phyloP scores from a whole-genome alignment of 2,113 vertebrate genomes.

The Empidonax alnorum region DNA sequence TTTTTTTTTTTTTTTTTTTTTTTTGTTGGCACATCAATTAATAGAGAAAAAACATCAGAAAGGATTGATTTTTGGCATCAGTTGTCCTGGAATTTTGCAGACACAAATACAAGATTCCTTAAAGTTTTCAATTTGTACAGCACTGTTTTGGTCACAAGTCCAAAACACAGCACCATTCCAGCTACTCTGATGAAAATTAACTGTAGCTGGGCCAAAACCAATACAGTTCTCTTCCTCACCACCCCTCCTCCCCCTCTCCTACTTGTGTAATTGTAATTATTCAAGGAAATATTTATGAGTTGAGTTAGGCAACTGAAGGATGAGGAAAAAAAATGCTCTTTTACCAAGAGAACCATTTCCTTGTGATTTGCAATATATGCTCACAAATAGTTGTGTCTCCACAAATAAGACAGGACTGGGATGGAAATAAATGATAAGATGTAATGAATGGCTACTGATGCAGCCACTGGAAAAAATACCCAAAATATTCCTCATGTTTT shows the following conservation, averaged over 20 bases:
- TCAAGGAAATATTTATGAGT: not conserved
- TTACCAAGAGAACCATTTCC: not conserved
- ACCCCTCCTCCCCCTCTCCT: accelerated
- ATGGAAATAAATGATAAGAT: not conserved
- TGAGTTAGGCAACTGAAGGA: not conserved
- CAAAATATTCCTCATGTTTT: not conserved
- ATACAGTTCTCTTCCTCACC: not conserved
- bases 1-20: not conserved
- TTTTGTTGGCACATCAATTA: not conserved
- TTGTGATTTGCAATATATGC: not conserved
- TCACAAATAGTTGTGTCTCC: accelerated
- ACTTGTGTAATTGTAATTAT: not conserved
- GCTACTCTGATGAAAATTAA: not conserved
- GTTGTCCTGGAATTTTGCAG: not conserved
- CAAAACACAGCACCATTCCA: not conserved
- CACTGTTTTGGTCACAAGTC: not conserved
- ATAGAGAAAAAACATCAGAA: not conserved
- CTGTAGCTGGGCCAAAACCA: not conserved
- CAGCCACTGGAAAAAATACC: not conserved
- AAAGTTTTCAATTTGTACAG: not conserved
- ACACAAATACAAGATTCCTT: not conserved
- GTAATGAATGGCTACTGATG: not conserved
- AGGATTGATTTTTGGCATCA: not conserved
- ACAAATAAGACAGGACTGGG: not conserved
- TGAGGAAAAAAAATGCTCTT: not conserved